These are phyloP conservation scores for Rhopalosiphum nymphaeae DNA, from an alignment of 2,888 invertebrate genomes.

Conservation along the genomic window DNA sequence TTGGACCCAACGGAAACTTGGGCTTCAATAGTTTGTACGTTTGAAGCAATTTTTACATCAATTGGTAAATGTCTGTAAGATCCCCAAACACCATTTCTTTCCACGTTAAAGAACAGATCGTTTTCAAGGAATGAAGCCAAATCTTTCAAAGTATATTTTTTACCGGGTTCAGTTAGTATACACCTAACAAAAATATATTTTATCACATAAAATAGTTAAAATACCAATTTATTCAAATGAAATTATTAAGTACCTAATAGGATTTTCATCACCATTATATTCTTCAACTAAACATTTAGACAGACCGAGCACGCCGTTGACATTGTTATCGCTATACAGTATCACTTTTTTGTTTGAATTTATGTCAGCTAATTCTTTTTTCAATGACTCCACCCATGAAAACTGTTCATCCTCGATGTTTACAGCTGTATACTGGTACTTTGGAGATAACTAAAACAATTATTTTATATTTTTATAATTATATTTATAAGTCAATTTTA, in stretches of 20 bases:
- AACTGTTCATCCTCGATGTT: conserved; percentile 48
- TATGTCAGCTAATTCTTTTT: background rate
- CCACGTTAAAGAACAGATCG: conserved; percentile 86
- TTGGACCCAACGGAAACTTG: conserved; percentile 36
- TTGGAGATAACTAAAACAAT: conserved; percentile 5
- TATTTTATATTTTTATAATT: too few species aligned
- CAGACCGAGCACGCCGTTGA: conserved; percentile 54
- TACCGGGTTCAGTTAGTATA: conserved; percentile 24
- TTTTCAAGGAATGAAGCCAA: conserved; percentile 75
- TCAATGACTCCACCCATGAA: conserved; percentile 33
- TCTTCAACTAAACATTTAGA: conserved; percentile 60
- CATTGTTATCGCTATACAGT: conserved; percentile 36
- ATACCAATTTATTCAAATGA: background rate
- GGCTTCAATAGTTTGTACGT: conserved; percentile 41
- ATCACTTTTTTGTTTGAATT: conserved; percentile 43
- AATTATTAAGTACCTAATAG: conserved; percentile 31
- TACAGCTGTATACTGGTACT: conserved; percentile 43
- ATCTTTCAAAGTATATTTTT: conserved; percentile 70
- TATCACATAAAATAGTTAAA: background rate
- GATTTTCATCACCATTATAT: conserved; percentile 45
- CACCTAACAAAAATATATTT: background rate
- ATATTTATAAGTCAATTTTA: background rate
- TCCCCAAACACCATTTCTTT: conserved; percentile 78
- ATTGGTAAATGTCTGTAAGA: conserved; percentile 63
- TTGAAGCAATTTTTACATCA: background rate